These are phyloP conservation scores for Nasua narica DNA, from an alignment of 2,797 vertebrate species.

Conservation along the genomic window DNA sequence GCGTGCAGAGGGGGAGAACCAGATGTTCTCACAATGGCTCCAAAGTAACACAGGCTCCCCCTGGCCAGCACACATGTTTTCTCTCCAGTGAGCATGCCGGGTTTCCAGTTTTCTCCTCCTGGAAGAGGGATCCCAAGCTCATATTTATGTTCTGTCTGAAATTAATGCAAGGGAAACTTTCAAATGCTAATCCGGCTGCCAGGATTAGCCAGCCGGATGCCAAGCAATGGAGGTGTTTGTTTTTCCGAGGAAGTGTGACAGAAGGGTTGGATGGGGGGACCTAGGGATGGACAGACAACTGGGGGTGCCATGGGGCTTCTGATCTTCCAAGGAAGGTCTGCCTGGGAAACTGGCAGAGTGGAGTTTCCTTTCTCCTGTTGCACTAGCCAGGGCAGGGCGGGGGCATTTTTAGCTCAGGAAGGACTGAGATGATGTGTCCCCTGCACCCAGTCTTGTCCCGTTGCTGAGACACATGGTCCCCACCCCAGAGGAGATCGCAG, in stretches of 20 bases:
- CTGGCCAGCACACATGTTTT: constrained; percentile 70
- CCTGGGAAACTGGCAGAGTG: neutral
- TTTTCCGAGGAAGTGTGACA: constrained; percentile 59
- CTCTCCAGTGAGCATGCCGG: constrained; percentile 48
- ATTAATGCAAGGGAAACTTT: constrained; percentile 77
- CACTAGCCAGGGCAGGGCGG: neutral
- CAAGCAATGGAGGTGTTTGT: constrained; percentile 47
- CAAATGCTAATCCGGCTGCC: constrained; percentile 70
- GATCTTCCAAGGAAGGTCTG: neutral
- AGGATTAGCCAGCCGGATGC: constrained; percentile 44
- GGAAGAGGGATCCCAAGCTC: constrained; percentile 63
- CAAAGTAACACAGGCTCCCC: constrained; percentile 4
- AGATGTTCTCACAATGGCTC: constrained; percentile 70
- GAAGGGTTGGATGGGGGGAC: neutral
- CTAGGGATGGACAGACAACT: neutral
- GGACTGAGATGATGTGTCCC: neutral
- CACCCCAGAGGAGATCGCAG: neutral
- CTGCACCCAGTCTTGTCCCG: neutral
- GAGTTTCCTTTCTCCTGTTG: neutral
- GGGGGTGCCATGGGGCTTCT: neutral
- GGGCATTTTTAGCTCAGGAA: neutral
- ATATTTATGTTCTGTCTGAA: constrained; percentile 75
- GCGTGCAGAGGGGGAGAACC: constrained; percentile 45
- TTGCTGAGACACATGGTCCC: neutral
- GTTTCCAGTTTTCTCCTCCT: constrained; percentile 68